These are phyloP conservation scores for Dipodomys stephensi DNA, from an alignment of 2,113 vertebrate genomes.

Conservation along the genomic window DNA sequence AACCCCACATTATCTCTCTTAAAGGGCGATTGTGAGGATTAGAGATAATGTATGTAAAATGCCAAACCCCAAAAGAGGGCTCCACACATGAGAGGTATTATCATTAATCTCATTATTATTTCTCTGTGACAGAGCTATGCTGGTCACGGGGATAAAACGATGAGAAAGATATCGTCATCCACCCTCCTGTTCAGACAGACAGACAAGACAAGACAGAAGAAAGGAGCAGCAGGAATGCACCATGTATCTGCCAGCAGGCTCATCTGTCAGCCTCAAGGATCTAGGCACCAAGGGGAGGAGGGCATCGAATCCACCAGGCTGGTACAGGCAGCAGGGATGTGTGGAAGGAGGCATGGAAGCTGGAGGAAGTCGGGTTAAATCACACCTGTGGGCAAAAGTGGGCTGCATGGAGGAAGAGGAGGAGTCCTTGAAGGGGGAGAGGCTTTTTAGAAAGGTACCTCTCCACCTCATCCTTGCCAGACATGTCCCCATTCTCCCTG, in stretches of 20 bases:
- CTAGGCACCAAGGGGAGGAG: neutral
- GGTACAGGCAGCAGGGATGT: neutral
- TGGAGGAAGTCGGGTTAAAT: neutral
- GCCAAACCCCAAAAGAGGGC: neutral
- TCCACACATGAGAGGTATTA: neutral
- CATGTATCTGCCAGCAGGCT: neutral
- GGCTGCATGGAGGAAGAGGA: neutral
- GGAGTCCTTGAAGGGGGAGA: neutral
- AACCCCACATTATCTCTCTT: slow-evolving; percentile 32
- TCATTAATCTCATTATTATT: neutral
- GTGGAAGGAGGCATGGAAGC: neutral
- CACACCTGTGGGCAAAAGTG: neutral
- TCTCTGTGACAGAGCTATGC: neutral
- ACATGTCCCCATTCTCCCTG: neutral
- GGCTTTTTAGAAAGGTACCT: neutral
- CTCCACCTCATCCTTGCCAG: neutral
- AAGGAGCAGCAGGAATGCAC: neutral
- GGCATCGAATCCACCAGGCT: neutral
- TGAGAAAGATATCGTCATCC: neutral
- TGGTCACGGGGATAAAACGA: neutral
- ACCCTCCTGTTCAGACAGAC: neutral
- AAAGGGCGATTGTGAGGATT: slow-evolving; percentile 37
- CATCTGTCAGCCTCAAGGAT: too few relatives aligned
- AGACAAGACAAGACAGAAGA: too few relatives aligned
- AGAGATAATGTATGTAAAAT: slow-evolving; percentile 4